Conservation (phyloP, 2,113 vertebrate genomes). For the Arizona elegans region DNA sequence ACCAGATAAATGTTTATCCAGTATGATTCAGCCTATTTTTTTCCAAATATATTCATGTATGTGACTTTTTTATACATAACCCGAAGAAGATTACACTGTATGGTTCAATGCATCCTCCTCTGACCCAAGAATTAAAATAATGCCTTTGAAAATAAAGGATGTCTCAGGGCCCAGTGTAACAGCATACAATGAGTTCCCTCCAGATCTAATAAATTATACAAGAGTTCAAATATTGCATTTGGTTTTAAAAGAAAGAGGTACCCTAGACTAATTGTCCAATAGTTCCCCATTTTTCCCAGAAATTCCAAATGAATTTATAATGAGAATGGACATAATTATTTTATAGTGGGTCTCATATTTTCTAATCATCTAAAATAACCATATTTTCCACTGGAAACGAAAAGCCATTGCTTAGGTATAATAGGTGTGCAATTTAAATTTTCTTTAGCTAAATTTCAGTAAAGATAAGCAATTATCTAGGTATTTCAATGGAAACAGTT, state of each 20-base stretch:
- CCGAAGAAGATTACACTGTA: not conserved
- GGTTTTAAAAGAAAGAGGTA: not conserved
- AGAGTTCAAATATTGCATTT: not conserved
- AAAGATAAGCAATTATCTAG: not conserved
- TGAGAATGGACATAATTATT: not conserved
- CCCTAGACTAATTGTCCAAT: not conserved
- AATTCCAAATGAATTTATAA: not conserved
- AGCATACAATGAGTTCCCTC: not conserved
- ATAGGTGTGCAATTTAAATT: conserved; percentile 24
- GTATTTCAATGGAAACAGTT: not conserved
- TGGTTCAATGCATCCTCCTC: not conserved
- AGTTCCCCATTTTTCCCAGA: not conserved
- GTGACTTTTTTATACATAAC: not conserved
- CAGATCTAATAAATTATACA: not conserved
- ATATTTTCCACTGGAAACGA: conserved; percentile 14
- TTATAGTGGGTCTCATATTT: not conserved
- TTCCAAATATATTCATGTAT: not conserved
- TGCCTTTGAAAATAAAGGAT: not conserved
- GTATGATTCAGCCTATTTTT: not conserved
- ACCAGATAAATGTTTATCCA: not conserved
- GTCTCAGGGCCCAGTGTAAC: not conserved
- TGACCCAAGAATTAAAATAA: not conserved
- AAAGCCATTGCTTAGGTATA: conserved; percentile 17
- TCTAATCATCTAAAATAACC: not conserved
- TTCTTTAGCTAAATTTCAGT: not conserved